These are phyloP conservation scores for Drosophila oshimai DNA, from an alignment of 1,140 invertebrate species.

Conservation along the genomic window DNA sequence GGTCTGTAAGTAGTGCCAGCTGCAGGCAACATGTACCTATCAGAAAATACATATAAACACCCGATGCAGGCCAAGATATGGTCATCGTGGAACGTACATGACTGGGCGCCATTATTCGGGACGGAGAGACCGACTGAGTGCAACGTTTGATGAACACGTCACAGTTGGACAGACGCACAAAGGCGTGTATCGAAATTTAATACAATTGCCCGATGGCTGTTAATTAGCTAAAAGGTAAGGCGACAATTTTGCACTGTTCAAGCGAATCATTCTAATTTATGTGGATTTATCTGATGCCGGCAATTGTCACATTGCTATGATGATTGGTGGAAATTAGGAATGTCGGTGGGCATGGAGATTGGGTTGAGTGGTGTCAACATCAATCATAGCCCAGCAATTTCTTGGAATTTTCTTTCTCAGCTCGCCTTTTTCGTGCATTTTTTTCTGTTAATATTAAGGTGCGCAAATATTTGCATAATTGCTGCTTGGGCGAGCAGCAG, in stretches of 20 bases:
- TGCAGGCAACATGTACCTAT: constrained; percentile 16
- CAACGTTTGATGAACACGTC: constrained; percentile 78
- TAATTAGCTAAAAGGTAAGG: constrained; percentile 46
- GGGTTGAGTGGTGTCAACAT: constrained; percentile 50
- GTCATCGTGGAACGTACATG: constrained; percentile 21
- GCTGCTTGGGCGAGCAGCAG: constrained; percentile 58
- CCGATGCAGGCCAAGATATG: constrained; percentile 15
- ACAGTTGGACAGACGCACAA: constrained; percentile 50
- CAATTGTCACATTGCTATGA: constrained; percentile 24
- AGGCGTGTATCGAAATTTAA: constrained; percentile 52
- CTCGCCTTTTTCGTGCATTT: neutral
- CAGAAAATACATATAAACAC: neutral
- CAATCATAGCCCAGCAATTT: constrained; percentile 70
- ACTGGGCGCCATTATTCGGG: constrained; percentile 39
- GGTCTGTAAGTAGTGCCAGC: constrained; percentile 42
- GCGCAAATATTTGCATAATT: constrained; percentile 78
- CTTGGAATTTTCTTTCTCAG: constrained; percentile 51
- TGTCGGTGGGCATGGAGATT: neutral
- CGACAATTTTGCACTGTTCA: neutral
- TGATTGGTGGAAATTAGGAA: constrained; percentile 14
- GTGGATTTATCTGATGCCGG: neutral
- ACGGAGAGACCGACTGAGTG: constrained; percentile 34
- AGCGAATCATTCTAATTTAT: constrained; percentile 4
- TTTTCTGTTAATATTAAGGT: constrained; percentile 43
- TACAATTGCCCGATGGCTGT: constrained; percentile 19